A percentile compares a stretch with the other conserved stretches of the same genome.
phyloP scores from a whole-genome alignment of 2,113 vertebrate species.

The Phaethon lepturus region DNA sequence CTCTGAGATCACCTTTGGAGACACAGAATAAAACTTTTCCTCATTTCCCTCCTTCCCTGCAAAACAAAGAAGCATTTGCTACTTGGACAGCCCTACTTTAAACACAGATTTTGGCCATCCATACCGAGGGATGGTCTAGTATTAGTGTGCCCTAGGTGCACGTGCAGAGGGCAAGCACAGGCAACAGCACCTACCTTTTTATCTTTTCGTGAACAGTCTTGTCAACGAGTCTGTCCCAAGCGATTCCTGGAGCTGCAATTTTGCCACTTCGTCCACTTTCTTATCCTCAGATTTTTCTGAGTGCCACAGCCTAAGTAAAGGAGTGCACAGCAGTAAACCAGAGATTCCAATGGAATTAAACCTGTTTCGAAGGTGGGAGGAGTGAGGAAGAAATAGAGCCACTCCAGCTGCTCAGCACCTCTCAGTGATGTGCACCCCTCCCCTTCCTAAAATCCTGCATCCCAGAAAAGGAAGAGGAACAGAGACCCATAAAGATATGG shows the following conservation, averaged over 20 bases:
- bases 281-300: neutral
- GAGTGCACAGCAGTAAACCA: fast-evolving
- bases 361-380: neutral
- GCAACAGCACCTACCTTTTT: neutral
- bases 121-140: fast-evolving
- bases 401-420: neutral
- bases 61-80: neutral
- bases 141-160: too few species aligned
- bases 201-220: neutral
- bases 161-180: neutral
- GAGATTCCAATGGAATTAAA: neutral
- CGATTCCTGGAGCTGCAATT: neutral
- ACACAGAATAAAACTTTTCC: neutral
- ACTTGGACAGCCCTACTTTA: neutral
- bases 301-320: neutral
- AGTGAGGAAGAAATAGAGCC: neutral
- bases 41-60: neutral
- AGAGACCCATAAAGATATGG: neutral
- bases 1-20: neutral
- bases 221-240: neutral
- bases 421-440: fast-evolving
- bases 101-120: neutral
- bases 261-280: neutral
- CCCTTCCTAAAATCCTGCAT: neutral
- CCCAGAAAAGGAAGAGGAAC: neutral